These are phyloP conservation scores for Sphinx pinastri DNA, from an alignment of 2,888 invertebrate species.

Conservation along the genomic window DNA sequence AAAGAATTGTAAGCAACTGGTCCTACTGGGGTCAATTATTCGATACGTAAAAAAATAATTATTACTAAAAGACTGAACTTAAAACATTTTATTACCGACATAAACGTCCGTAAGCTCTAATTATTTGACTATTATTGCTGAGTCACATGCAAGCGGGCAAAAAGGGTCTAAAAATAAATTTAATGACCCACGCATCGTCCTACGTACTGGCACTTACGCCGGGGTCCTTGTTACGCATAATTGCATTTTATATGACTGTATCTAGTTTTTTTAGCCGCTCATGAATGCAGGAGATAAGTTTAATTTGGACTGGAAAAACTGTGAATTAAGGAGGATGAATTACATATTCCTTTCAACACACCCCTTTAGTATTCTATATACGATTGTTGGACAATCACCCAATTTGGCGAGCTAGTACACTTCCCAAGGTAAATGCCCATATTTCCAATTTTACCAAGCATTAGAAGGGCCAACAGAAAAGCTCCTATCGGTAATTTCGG, in stretches of 20 bases:
- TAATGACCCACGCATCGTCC: slow-evolving; percentile 13
- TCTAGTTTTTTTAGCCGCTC: neutral
- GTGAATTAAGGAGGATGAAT: too few species aligned
- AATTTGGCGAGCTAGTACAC: too few species aligned
- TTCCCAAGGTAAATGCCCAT: too few species aligned
- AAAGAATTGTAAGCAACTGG: too few species aligned
- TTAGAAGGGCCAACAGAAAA: too few species aligned
- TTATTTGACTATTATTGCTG: slow-evolving; percentile 2
- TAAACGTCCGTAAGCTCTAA: slow-evolving; percentile 6
- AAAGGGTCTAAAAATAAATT: slow-evolving; percentile 21
- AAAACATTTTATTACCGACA: slow-evolving; percentile 4
- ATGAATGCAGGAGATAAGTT: neutral
- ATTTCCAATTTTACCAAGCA: too few species aligned
- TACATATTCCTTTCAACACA: too few species aligned
- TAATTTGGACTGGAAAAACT: neutral
- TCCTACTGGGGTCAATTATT: too few species aligned
- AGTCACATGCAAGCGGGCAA: neutral
- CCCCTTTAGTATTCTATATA: too few species aligned
- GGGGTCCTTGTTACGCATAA: neutral
- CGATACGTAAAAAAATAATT: neutral
- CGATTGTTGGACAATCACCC: too few species aligned
- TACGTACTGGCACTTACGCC: slow-evolving; percentile 9
- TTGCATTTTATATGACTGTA: slow-evolving; percentile 6
- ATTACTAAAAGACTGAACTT: neutral
- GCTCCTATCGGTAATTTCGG: too few species aligned